Base-by-base conservation (phyloP, 2,888 invertebrate genomes). In the Actias luna region DNA sequence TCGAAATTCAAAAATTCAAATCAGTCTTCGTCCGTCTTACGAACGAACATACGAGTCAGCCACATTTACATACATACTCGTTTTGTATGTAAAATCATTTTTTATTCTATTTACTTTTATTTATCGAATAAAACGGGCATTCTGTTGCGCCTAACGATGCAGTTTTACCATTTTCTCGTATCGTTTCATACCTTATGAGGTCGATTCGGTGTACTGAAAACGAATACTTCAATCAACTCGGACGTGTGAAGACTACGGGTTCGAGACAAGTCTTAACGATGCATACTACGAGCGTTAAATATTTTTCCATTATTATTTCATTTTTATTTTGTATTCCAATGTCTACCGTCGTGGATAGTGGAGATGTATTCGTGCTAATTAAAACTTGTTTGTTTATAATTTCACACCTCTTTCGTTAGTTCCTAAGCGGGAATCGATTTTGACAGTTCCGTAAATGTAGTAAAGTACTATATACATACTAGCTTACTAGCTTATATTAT, bases 31-130 rank as follows among this genome's bases (percentile, higher is more conserved):
- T 82, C 79, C 79, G 83, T 84, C 79, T 42, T 59, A 16, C 36
- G 42, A 29, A 59, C 78, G 71, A 29, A 59, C 78, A 71, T 71
- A 80, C 76, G 83, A 75, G 84, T 82, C 84, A 75, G 79, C 82
- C 83, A 79, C 69, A 91, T 92, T 89, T 88, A 87, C 91, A 90
- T 88, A 87, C 91, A 91, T 91, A 82, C 87, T 78, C 75, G 82
- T 80, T 79, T 80, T 82, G 83, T 84, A 85, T 85, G 85, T 83
- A 55, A 29, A 55, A 80, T 52, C 59, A 36, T 67, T 73, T 74
- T 74, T 72, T 72, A 68, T 77, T 77, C 77, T 73, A 79, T 50
- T 50, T 18, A 14, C 22, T 50, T 22, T 50, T 12, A 12, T 55
- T 29, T 55, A 29, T 73, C 77, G 78, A 75, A 84, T 82, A 83